Evolutionary conservation across 2,797 vertebrate genomes (phyloP).

Genomic region (Oryzias sinensis): DNA sequence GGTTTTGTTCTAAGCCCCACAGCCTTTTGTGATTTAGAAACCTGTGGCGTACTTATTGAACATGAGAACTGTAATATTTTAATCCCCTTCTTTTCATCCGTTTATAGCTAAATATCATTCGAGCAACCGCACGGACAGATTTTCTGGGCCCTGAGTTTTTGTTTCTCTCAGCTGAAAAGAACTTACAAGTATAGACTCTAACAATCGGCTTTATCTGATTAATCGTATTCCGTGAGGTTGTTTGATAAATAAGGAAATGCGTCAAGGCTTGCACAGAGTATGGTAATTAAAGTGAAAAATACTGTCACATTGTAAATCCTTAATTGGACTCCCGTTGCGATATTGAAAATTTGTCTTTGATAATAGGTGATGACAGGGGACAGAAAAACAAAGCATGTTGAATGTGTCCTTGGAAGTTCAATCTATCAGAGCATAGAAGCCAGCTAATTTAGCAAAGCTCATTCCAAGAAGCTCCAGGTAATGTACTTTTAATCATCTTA

Average conservation of each 20-base stretch:
- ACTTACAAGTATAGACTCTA: conserved; percentile 89
- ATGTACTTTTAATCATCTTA: conserved; percentile 99
- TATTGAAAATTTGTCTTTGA: conserved; percentile 99
- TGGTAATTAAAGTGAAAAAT: conserved; percentile 99
- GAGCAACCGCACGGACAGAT: conserved; percentile 41
- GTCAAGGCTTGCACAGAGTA: conserved; percentile 92
- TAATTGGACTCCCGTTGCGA: conserved; percentile 99
- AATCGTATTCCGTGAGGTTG: conserved; percentile 90
- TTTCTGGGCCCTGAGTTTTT: conserved; percentile 78
- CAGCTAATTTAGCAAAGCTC: conserved; percentile 97
- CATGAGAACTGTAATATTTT: conserved; percentile 46
- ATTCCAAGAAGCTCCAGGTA: conserved; percentile 97
- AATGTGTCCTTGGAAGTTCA: conserved; percentile 92
- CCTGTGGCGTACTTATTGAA: conserved; percentile 57
- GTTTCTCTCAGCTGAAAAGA: conserved; percentile 72
- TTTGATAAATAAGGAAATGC: conserved; percentile 99
- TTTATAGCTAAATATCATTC: conserved; percentile 33
- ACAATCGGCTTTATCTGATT: conserved; percentile 97
- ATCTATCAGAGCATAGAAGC: conserved; percentile 98
- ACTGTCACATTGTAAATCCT: conserved; percentile 99
- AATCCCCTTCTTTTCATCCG: conserved; percentile 29
- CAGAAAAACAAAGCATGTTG: conserved; percentile 98
- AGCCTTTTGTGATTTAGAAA: conserved; percentile 63
- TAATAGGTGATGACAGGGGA: conserved; percentile 99
- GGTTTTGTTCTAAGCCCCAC: conserved; percentile 61